A percentile compares a stretch with the other conserved stretches of the same genome.
These are phyloP conservation scores for Ectemnius cavifrons DNA, from an alignment of 2,888 invertebrate genomes.

Conservation along the genomic window DNA sequence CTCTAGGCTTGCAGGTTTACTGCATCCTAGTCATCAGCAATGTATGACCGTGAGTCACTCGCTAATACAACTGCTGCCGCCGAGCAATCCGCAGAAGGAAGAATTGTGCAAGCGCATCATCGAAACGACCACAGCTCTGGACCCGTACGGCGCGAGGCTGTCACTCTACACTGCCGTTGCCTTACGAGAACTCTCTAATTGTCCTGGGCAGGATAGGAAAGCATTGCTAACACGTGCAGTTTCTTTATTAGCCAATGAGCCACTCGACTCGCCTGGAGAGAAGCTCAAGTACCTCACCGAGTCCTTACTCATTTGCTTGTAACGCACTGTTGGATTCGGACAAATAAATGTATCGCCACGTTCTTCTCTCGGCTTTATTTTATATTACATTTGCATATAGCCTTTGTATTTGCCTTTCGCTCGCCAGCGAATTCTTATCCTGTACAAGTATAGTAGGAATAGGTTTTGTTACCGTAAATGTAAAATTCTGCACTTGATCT, in stretches of 20 bases:
- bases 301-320: slow-evolving; percentile 34
- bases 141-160: slow-evolving; percentile 86
- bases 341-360: not conserved
- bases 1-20: slow-evolving; percentile 76
- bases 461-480: not conserved
- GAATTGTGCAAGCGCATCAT: slow-evolving; percentile 84
- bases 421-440: slow-evolving; percentile 14
- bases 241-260: slow-evolving; percentile 72
- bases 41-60: slow-evolving; percentile 90
- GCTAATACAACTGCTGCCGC: slow-evolving; percentile 85
- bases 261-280: slow-evolving; percentile 74
- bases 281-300: slow-evolving; percentile 66
- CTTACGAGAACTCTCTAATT: slow-evolving; percentile 83
- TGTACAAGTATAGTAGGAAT: slow-evolving; percentile 15
- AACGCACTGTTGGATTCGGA: not conserved
- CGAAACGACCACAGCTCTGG: slow-evolving; percentile 82
- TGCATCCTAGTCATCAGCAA: slow-evolving; percentile 92
- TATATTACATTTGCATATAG: slow-evolving; percentile 36
- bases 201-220: slow-evolving; percentile 65
- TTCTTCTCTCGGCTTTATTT: slow-evolving; percentile 15
- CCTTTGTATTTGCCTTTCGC: slow-evolving; percentile 5
- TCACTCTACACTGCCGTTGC: slow-evolving; percentile 89
- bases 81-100: slow-evolving; percentile 82
- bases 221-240: slow-evolving; percentile 69
- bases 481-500: not conserved